Evolutionary conservation across 2,888 invertebrate species (phyloP).

Genomic region (Notocelia uddmanniana): DNA sequence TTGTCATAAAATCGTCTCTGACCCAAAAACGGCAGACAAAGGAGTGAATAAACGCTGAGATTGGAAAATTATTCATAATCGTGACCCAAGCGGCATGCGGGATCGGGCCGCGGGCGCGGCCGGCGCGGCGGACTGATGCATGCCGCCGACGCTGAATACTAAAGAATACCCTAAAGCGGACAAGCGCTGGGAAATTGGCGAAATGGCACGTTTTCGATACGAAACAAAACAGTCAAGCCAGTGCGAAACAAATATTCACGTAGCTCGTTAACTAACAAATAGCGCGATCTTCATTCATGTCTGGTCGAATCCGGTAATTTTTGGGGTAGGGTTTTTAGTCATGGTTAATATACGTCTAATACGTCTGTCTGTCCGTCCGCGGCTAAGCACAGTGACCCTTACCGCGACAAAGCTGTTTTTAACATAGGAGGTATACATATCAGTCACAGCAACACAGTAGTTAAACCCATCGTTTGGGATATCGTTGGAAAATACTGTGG

Average conservation of each 20-base stretch:
- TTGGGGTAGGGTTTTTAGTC: too few relatives aligned
- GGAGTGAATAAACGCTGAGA: slow-evolving; percentile 70
- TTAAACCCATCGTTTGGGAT: too few relatives aligned
- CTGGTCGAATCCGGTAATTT: too few relatives aligned
- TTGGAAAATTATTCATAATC: slow-evolving; percentile 79
- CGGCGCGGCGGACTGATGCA: slow-evolving; percentile 50
- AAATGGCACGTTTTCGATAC: slow-evolving; percentile 8
- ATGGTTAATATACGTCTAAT: too few relatives aligned
- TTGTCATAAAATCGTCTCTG: slow-evolving; percentile 67
- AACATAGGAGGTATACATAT: too few relatives aligned
- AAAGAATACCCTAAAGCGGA: slow-evolving; percentile 19
- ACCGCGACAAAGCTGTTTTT: too few relatives aligned
- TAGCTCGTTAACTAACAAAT: not conserved
- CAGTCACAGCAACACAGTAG: too few relatives aligned
- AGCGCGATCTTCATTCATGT: not conserved
- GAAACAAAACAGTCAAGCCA: not conserved
- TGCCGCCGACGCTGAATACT: slow-evolving; percentile 39
- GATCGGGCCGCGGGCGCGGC: slow-evolving; percentile 38
- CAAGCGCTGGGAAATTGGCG: not conserved
- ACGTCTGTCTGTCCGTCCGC: too few relatives aligned
- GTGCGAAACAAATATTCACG: not conserved
- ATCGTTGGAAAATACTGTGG: too few relatives aligned
- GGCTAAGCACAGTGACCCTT: too few relatives aligned
- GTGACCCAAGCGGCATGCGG: slow-evolving; percentile 57
- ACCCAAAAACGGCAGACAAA: slow-evolving; percentile 67